Conservation (phyloP, 1,140 invertebrate species). For the Bathynomus jamesi region DNA sequence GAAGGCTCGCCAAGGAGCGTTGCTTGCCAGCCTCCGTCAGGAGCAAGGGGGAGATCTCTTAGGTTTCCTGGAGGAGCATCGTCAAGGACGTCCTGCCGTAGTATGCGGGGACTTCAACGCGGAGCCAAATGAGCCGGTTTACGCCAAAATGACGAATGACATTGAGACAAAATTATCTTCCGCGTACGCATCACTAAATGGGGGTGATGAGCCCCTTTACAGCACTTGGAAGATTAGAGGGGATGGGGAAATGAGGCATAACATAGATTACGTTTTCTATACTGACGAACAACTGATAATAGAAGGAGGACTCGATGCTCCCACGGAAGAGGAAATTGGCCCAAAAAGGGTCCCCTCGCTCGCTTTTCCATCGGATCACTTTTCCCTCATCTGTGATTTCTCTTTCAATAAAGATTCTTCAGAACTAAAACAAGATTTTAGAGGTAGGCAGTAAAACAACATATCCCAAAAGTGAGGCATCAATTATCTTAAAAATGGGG, state of each 20-base stretch:
- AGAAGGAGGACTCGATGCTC: conserved; percentile 55
- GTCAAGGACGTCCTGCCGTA: conserved; percentile 50
- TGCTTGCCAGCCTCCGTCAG: conserved; percentile 60
- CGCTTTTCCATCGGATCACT: conserved; percentile 69
- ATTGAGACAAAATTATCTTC: conserved; percentile 27
- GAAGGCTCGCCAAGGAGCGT: conserved; percentile 62
- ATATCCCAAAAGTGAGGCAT: no score
- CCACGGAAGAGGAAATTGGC: conserved; percentile 59
- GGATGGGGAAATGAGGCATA: conserved; percentile 62
- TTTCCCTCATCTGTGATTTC: conserved; percentile 66
- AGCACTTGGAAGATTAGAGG: conserved; percentile 71
- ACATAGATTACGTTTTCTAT: conserved; percentile 72
- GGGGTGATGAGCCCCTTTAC: conserved; percentile 54
- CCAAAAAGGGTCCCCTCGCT: conserved; percentile 57
- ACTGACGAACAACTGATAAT: conserved; percentile 51
- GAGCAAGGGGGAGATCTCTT: conserved; percentile 67
- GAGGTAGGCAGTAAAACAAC: conserved; percentile 1
- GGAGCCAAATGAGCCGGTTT: conserved; percentile 63
- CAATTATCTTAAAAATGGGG: no score
- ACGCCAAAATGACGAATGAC: conserved; percentile 51
- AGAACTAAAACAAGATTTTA: background rate
- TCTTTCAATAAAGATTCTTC: conserved; percentile 15
- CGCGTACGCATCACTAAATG: conserved; percentile 33
- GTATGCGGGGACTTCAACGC: conserved; percentile 74
- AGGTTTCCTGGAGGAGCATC: conserved; percentile 51